A percentile compares a stretch with the other conserved stretches of the same genome.
These are phyloP conservation scores for Aleadryas rufinucha DNA, from an alignment of 2,113 vertebrate genomes.

Conservation along the genomic window DNA sequence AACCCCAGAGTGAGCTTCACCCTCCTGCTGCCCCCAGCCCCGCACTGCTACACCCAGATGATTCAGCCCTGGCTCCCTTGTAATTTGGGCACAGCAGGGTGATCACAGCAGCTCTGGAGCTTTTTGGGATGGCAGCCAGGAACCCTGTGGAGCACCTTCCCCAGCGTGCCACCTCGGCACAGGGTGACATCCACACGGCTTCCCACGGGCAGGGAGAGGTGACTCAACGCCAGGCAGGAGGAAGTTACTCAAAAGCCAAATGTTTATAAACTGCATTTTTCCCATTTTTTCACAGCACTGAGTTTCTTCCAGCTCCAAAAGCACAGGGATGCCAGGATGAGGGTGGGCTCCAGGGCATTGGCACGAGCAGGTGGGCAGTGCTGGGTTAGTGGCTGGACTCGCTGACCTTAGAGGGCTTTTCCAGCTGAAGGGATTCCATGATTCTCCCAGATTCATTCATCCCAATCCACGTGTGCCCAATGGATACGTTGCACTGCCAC, in stretches of 20 bases:
- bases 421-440: not conserved
- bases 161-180: not conserved
- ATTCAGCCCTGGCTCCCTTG: slow-evolving; percentile 1
- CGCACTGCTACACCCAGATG: not conserved
- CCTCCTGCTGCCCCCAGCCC: not conserved
- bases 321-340: not conserved
- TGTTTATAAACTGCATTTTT: slow-evolving; percentile 3
- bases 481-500: not conserved
- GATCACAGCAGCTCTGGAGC: not conserved
- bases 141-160: not conserved
- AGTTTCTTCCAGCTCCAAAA: not conserved
- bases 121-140: not conserved
- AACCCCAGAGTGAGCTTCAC: not conserved
- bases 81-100: not conserved
- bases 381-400: not conserved
- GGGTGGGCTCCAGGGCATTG: not conserved
- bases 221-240: not conserved
- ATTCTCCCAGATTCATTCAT: not conserved
- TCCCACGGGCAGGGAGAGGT: not conserved
- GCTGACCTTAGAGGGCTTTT: not conserved
- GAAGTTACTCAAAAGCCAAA: slow-evolving; percentile 1
- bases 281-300: not conserved
- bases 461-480: not conserved
- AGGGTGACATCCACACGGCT: not conserved
- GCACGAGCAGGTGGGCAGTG: not conserved